Percentiles rank a stretch among this genome's conserved stretches.
phyloP scores from a whole-genome alignment of 2,113 vertebrate genomes.

The Lutjanus erythropterus region DNA sequence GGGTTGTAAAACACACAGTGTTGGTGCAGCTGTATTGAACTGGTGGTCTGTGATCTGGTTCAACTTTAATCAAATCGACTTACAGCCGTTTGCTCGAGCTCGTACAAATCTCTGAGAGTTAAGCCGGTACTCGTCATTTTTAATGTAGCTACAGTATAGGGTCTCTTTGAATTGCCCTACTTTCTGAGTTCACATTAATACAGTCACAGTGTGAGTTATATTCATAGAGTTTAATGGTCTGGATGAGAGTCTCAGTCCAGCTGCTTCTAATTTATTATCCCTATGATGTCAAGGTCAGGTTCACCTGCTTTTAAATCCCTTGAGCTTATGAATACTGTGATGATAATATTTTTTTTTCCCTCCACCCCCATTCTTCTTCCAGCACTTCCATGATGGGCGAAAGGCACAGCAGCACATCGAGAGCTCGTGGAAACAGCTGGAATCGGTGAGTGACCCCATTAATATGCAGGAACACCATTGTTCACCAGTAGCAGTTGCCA shows the following conservation, averaged over 20 bases:
- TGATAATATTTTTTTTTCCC: slow-evolving; percentile 24
- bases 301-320: slow-evolving; percentile 56
- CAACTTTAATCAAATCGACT: slow-evolving; percentile 44
- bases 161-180: slow-evolving; percentile 44
- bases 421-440: slow-evolving; percentile 97
- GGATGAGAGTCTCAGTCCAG: background rate
- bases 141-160: slow-evolving; percentile 23
- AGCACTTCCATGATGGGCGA: slow-evolving; percentile 97
- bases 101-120: slow-evolving; percentile 22
- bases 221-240: slow-evolving; percentile 25
- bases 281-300: slow-evolving; percentile 39
- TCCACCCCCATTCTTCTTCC: slow-evolving; percentile 41
- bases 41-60: background rate
- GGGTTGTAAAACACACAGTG: background rate
- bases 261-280: slow-evolving; percentile 40
- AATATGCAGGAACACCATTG: background rate
- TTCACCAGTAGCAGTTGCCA: background rate
- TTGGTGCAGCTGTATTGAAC: slow-evolving; percentile 29
- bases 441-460: slow-evolving; percentile 87
- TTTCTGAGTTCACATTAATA: slow-evolving; percentile 34
- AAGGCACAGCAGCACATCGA: slow-evolving; percentile 98
- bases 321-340: slow-evolving; percentile 15
- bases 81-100: slow-evolving; percentile 19
- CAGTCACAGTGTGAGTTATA: slow-evolving; percentile 35
- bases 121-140: slow-evolving; percentile 43